phyloP scores from a whole-genome alignment of 1,140 invertebrate genomes.

The Heliconius nattereri region DNA sequence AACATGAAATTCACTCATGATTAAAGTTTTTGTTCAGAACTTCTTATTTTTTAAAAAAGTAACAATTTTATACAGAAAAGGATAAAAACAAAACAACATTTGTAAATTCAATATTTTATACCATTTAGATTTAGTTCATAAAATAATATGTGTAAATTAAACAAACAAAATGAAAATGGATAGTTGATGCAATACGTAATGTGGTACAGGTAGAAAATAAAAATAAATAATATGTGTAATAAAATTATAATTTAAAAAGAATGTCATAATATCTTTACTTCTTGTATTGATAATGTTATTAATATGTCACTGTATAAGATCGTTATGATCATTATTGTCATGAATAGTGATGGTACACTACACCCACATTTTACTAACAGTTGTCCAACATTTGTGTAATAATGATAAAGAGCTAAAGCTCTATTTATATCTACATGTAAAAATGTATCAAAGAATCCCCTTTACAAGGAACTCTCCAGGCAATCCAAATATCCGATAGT shows the following conservation, averaged over 20 bases:
- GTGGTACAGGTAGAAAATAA: background rate
- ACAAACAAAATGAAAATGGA: background rate
- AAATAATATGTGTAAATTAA: background rate
- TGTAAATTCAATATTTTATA: constrained; percentile 26
- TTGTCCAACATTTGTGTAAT: background rate
- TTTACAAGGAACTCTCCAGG: background rate
- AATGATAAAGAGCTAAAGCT: background rate
- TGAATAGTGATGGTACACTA: background rate
- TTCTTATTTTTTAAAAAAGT: too few relatives aligned
- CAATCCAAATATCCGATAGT: background rate
- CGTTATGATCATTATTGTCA: background rate
- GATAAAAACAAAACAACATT: constrained; percentile 29
- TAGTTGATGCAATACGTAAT: background rate
- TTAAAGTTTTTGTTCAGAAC: too few relatives aligned
- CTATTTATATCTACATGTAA: background rate
- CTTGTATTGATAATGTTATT: background rate
- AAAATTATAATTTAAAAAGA: background rate
- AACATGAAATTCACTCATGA: too few relatives aligned
- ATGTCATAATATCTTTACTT: background rate
- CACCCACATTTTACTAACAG: background rate
- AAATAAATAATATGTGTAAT: background rate
- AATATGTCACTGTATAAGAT: background rate
- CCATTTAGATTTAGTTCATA: background rate
- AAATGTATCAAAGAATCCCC: background rate
- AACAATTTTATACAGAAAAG: background rate